Evolutionary conservation across 1,140 invertebrate species (phyloP).

Genomic region (Drosophila quadrilineata): DNA sequence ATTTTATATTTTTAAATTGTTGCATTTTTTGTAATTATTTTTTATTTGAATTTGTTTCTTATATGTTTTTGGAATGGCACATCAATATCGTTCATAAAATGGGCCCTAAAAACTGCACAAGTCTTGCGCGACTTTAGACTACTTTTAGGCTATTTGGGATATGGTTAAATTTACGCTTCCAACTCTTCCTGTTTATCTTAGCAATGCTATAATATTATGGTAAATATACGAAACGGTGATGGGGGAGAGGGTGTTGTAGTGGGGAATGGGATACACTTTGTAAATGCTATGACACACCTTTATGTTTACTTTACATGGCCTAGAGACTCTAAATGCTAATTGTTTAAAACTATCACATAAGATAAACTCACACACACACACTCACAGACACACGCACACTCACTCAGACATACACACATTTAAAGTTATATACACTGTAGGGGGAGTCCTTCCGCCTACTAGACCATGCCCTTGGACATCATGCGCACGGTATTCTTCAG

Average conservation of each 20-base stretch:
- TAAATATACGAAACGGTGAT: no score
- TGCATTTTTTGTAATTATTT: slow-evolving; percentile 9
- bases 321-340: slow-evolving; percentile 58
- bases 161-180: slow-evolving; percentile 57
- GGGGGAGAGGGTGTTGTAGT: no score
- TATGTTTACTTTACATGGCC: slow-evolving; percentile 77
- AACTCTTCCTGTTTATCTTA: no score
- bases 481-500: slow-evolving; percentile 96
- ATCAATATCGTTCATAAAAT: slow-evolving; percentile 70
- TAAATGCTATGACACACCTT: slow-evolving; percentile 80
- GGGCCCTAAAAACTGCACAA: slow-evolving; percentile 67
- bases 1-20: slow-evolving; percentile 15
- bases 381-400: no score
- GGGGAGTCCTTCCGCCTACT: slow-evolving; percentile 31
- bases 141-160: slow-evolving; percentile 75
- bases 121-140: slow-evolving; percentile 65
- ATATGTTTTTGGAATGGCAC: slow-evolving; percentile 76
- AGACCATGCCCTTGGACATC: slow-evolving; percentile 91
- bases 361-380: slow-evolving; percentile 30
- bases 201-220: no score
- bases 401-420: no score
- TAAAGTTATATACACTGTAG: slow-evolving; percentile 56
- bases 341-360: slow-evolving; percentile 75
- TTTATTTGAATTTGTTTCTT: no score
- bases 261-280: slow-evolving; percentile 41